These are phyloP conservation scores for Thymelicus sylvestris DNA, from an alignment of 2,888 invertebrate species.

Conservation along the genomic window DNA sequence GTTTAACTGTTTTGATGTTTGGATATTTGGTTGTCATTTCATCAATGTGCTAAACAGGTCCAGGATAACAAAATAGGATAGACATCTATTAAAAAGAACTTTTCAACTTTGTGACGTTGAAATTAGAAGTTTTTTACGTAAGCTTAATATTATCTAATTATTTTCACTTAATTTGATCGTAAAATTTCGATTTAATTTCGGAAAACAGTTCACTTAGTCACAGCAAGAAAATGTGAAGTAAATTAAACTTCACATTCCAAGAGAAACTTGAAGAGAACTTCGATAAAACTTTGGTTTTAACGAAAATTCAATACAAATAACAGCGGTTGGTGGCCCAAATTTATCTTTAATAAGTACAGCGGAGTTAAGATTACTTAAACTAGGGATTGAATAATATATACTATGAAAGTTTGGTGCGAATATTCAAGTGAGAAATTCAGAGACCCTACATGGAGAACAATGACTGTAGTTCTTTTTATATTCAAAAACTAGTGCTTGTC, in stretches of 20 bases:
- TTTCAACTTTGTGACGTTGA: too few species aligned
- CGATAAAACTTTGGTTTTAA: conserved; percentile 4
- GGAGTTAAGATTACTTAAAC: background rate
- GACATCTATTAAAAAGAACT: too few species aligned
- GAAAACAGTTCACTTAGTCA: background rate
- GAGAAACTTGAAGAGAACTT: background rate
- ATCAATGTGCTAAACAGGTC: too few species aligned
- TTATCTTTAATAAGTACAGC: conserved; percentile 1
- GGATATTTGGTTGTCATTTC: too few species aligned
- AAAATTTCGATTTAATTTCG: background rate
- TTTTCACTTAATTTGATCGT: background rate
- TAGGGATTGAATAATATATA: background rate
- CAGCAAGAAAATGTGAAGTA: conserved; percentile 1
- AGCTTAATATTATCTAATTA: background rate
- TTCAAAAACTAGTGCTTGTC: too few species aligned
- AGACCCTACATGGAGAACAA: too few species aligned
- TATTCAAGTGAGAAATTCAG: too few species aligned
- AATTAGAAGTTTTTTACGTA: too few species aligned
- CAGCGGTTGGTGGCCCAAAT: background rate
- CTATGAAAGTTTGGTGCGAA: too few species aligned
- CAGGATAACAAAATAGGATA: too few species aligned
- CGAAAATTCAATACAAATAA: conserved; percentile 8
- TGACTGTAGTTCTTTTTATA: too few species aligned
- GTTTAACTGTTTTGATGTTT: too few species aligned
- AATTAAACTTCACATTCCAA: background rate